Evolutionary conservation across 2,888 invertebrate species (phyloP), one percentile per base, ranked within the genome.

Genomic region (Gisinianus flammeolus): DNA sequence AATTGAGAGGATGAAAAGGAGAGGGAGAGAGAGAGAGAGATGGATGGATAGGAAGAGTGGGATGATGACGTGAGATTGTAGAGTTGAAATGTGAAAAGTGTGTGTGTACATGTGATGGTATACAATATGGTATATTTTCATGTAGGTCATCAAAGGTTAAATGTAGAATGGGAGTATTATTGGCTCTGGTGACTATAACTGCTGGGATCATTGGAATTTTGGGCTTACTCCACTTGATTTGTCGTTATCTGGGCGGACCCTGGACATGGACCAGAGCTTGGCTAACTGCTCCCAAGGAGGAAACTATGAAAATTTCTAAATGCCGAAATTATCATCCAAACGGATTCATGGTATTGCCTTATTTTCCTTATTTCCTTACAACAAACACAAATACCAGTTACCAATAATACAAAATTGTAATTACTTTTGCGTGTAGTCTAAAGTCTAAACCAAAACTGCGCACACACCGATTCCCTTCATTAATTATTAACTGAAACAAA

Each of bases 241-340:
- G 88, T 81, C 87, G 88, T 81, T 87, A 88, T 77, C 83, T 89
- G 78, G 86, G 86, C 78, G 81, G 86, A 76, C 19, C 44, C 12
- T 87, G 89, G 86, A 87, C 88, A 5, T 88, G 88, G 87, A 86
- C 88, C 31, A 85, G 87, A 74, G 87, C 89, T 30, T 90, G 90
- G 89, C 85, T 90, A 56, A 86, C 87, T 81, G 89, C 90, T 16
- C 88, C 88, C 79, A 86, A 87, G 76, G 90, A 90, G 82, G 90
- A 90, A 85, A 90, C 90, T 85, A 88, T 88, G 68, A 88, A 88
- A 71, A 87, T 90, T 33, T 90, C 90, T 0, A 86, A 88, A 81
- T 86, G 88, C 31, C 89, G 89, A 30, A 88, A 91, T 79, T 91
- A 90, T 85, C 91, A 91, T 85, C 90, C 91, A 30, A 91, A 91